Evolutionary conservation across 2,888 invertebrate species (phyloP), one percentile per base, ranked within the genome.

Genomic region (Scrobipalpa atriplicella): DNA sequence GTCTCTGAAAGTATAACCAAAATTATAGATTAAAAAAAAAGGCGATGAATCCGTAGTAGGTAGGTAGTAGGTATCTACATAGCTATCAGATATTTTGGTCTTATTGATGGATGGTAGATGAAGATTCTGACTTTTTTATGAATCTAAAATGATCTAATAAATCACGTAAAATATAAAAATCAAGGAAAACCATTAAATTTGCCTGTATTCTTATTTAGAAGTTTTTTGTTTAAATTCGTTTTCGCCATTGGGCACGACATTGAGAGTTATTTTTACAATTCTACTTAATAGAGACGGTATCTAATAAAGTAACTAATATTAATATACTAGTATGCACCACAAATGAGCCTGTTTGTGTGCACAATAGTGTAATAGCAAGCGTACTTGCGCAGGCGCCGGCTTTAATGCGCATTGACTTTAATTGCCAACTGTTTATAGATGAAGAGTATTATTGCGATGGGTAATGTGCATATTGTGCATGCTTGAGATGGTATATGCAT

Each of bases 341-440:
- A 36, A 56, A 36, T 29, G 11, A 56, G 29, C n/a, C 29, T 1
- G 29, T 56, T 56, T 56, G 56, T 29, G 29, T 29, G 6, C 56
- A 56, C 56, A 56, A 56, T 29, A 13, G 56, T 56, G 56, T 36
- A 29, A 29, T 18, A 29, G n/a, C n/a, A n/a, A n/a, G n/a, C n/a
- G n/a, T n/a, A n/a, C 10, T 0, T 56, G 56, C 21, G 56, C 21
- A 29, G 29, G 56, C 56, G 56, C 21, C 56, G 18, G 10, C 36
- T 0, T 7, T 56, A 47, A 19, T 56, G 56, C 18, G 29, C n/a
- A 56, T 56, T 18, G 52, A 52, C 19, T 52, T 52, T 52, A 52
- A 52, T 52, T 52, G 52, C 52, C 47, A 47, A 47, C 47, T 52
- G 52, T 19, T 52, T 52, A 52, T 47, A 47, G 43, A 43, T 43